Conservation (phyloP, 2,888 invertebrate species). For the Spodoptera exigua region DNA sequence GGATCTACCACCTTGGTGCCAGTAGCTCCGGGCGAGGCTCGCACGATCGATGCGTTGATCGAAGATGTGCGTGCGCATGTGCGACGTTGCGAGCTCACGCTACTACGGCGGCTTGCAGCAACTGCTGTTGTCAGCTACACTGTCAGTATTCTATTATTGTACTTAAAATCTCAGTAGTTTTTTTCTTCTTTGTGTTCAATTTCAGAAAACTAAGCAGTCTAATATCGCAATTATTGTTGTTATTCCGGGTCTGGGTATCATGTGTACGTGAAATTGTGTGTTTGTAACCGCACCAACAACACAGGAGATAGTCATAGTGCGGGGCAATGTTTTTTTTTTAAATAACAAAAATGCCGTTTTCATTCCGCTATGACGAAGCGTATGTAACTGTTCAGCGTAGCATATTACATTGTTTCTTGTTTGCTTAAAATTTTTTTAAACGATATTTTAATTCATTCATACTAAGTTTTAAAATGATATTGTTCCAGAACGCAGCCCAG, state of each 20-base stretch:
- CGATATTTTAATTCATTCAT: too few relatives aligned
- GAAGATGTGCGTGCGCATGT: slow-evolving; percentile 60
- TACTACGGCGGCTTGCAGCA: slow-evolving; percentile 55
- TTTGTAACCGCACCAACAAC: too few relatives aligned
- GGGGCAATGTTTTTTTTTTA: too few relatives aligned
- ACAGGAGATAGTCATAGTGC: too few relatives aligned
- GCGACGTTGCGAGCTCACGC: slow-evolving; percentile 68
- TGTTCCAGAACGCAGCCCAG: slow-evolving; percentile 67
- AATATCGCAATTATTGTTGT: too few relatives aligned
- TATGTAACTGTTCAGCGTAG: slow-evolving; percentile 10
- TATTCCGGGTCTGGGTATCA: too few relatives aligned
- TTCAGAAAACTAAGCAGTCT: too few relatives aligned
- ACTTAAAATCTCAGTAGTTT: not conserved
- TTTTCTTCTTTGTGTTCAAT: too few relatives aligned
- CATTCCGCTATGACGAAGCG: slow-evolving; percentile 22
- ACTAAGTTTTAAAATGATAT: not conserved
- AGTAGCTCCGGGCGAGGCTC: slow-evolving; percentile 59
- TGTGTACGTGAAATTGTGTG: too few relatives aligned
- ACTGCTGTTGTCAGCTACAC: slow-evolving; percentile 67
- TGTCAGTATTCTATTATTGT: slow-evolving; percentile 54
- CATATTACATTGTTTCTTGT: not conserved
- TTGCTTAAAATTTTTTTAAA: not conserved
- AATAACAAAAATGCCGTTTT: too few relatives aligned
- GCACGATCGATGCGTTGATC: slow-evolving; percentile 59
- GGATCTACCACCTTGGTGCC: slow-evolving; percentile 49